Conservation (phyloP, 2,113 vertebrate species). For the Myiagra hebetior region DNA sequence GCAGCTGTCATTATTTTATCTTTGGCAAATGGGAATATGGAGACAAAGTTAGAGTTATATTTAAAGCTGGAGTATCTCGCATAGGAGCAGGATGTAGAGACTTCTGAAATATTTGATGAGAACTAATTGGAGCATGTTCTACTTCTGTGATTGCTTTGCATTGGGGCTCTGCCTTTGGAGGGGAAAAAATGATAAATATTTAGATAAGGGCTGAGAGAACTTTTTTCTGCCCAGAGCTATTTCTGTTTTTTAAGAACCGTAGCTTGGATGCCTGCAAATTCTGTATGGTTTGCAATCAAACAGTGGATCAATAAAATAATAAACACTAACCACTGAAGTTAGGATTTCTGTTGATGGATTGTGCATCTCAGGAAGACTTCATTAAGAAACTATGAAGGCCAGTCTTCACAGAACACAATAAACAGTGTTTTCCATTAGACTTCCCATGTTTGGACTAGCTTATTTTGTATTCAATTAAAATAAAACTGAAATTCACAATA, state of each 20-base stretch:
- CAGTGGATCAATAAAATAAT: conserved; percentile 50
- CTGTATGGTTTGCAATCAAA: conserved; percentile 41
- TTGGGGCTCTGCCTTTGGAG: not conserved
- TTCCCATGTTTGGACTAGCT: not conserved
- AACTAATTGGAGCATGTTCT: not conserved
- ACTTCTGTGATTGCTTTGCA: not conserved
- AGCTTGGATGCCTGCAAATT: not conserved
- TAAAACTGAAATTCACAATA: not conserved
- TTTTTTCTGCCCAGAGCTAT: not conserved
- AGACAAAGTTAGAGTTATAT: not conserved
- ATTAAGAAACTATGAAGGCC: not conserved
- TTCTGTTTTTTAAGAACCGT: not conserved
- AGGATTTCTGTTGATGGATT: conserved; percentile 42
- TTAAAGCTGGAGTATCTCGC: not conserved
- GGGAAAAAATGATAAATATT: not conserved
- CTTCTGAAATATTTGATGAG: not conserved
- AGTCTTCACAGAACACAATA: not conserved
- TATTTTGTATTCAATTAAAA: not conserved
- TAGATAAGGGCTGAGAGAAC: not conserved
- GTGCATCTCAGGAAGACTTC: conserved; percentile 20
- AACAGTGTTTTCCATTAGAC: not conserved
- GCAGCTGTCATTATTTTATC: not conserved
- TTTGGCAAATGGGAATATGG: not conserved
- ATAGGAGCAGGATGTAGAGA: not conserved
- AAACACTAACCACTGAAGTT: conserved; percentile 34